A percentile compares a stretch with the other conserved stretches of the same genome.
These are phyloP conservation scores for Chelon labrosus DNA, from an alignment of 2,797 vertebrate genomes.

Conservation along the genomic window DNA sequence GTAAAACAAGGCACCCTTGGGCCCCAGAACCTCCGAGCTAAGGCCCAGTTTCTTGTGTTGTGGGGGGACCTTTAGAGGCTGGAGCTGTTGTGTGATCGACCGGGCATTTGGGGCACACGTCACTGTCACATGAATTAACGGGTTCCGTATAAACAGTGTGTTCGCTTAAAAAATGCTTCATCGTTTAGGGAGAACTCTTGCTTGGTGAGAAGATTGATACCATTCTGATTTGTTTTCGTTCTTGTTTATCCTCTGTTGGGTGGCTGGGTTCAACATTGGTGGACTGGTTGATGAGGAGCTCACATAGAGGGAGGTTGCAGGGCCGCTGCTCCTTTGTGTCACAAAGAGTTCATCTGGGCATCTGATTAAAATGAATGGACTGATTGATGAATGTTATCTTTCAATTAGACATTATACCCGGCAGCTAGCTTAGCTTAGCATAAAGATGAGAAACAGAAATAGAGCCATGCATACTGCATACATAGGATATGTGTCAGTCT, in stretches of 20 bases:
- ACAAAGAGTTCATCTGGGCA: too few relatives aligned
- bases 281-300: not conserved
- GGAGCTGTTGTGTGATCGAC: slow-evolving; percentile 38
- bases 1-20: slow-evolving; percentile 80
- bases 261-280: not conserved
- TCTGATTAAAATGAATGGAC: not conserved
- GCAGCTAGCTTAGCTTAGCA: not conserved
- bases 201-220: not conserved
- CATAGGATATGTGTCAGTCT: too few relatives aligned
- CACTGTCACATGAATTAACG: slow-evolving; percentile 40
- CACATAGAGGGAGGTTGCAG: not conserved
- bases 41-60: slow-evolving; percentile 57
- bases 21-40: slow-evolving; percentile 57
- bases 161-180: slow-evolving; percentile 4
- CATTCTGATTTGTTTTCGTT: not conserved
- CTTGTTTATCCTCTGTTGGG: not conserved
- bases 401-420: not conserved
- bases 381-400: not conserved
- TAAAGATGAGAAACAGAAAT: not conserved
- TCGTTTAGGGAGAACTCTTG: slow-evolving; percentile 10
- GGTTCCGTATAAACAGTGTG: slow-evolving; percentile 13
- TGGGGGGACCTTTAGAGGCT: slow-evolving; percentile 44
- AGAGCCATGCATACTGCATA: too few relatives aligned
- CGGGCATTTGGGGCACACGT: slow-evolving; percentile 64
- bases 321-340: too few relatives aligned